These are phyloP conservation scores for Oceanodroma tethys DNA, from an alignment of 2,113 vertebrate species.

Conservation along the genomic window DNA sequence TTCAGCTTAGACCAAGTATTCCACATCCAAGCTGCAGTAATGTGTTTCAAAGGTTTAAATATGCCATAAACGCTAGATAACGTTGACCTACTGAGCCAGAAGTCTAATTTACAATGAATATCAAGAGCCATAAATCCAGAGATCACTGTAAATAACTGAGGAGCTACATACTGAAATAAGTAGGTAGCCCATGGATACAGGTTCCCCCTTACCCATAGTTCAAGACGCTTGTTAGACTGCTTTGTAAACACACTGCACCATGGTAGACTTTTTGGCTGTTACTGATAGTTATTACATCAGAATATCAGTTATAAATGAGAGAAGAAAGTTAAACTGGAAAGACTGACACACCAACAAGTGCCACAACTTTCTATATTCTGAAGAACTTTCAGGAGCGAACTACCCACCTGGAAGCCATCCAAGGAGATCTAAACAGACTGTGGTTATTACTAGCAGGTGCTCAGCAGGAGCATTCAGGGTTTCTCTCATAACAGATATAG, in stretches of 20 bases:
- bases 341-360: neutral
- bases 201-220: neutral
- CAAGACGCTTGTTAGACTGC: neutral
- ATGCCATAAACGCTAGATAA: neutral
- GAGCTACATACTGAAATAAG: neutral
- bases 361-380: neutral
- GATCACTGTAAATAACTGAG: neutral
- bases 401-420: neutral
- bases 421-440: neutral
- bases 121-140: neutral
- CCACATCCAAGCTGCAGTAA: neutral
- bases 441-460: neutral
- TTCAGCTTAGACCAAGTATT: neutral
- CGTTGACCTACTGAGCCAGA: neutral
- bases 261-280: neutral
- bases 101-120: neutral
- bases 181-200: neutral
- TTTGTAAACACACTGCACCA: neutral
- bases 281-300: neutral
- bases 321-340: neutral
- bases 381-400: neutral
- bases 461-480: neutral
- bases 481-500: neutral
- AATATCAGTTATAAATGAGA: neutral
- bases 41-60: slow-evolving; percentile 3